phyloP scores from a whole-genome alignment of 2,797 vertebrate genomes.

The Sebastes wilsoni region DNA sequence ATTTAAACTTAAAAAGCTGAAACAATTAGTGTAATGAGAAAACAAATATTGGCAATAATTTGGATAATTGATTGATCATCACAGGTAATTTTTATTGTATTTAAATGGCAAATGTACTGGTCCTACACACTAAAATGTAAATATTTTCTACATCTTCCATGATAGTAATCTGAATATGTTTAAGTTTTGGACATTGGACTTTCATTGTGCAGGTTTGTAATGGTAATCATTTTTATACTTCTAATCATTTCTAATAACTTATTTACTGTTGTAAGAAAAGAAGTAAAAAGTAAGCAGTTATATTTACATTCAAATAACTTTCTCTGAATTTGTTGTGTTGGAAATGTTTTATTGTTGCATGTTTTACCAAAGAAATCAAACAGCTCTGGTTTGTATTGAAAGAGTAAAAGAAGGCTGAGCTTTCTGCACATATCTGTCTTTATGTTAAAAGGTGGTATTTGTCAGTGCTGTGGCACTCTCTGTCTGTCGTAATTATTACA shows the following conservation, averaged over 20 bases:
- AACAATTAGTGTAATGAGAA: rapidly evolving
- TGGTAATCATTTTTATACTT: background rate
- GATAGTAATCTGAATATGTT: background rate
- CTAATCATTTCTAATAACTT: background rate
- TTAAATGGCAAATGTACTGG: background rate
- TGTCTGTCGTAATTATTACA: slow-evolving; percentile 33
- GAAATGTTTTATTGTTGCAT: background rate
- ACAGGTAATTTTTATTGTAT: background rate
- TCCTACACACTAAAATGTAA: background rate
- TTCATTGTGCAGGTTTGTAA: background rate
- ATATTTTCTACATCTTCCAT: background rate
- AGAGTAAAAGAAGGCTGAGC: slow-evolving; percentile 10
- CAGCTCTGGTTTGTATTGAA: background rate
- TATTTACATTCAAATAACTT: background rate
- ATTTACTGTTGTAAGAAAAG: background rate
- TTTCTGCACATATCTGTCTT: slow-evolving; percentile 25
- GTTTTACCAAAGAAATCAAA: slow-evolving; percentile 7
- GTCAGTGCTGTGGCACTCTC: slow-evolving; percentile 7
- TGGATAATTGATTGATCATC: background rate
- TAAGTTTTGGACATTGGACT: background rate
- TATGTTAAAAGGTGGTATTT: slow-evolving; percentile 17
- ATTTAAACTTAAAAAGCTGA: background rate
- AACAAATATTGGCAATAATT: too few species aligned
- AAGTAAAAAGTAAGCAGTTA: too few species aligned
- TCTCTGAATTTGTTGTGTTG: background rate